Evolutionary conservation across 2,113 vertebrate genomes (phyloP).

Genomic region (pig (Sus scrofa)): DNA sequence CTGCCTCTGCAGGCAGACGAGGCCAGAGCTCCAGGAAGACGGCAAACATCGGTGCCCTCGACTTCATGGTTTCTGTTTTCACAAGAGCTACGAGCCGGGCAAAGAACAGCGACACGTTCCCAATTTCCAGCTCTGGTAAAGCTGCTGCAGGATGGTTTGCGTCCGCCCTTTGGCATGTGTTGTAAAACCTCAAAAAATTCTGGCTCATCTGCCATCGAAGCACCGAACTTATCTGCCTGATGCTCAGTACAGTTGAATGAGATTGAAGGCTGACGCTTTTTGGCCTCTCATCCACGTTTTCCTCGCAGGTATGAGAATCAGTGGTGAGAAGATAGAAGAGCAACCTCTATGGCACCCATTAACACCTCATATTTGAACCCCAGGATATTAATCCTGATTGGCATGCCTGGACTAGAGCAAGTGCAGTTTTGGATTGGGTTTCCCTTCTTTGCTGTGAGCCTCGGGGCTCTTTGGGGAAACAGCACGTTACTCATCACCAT

Average conservation of each 20-base stretch:
- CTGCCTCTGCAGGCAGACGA: not conserved
- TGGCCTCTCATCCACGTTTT: not conserved
- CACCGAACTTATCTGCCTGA: not conserved
- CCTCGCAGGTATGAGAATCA: not conserved
- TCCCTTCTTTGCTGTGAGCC: conserved; percentile 6
- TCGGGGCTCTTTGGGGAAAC: conserved; percentile 42
- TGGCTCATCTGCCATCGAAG: too few species aligned
- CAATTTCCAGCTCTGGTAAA: not conserved
- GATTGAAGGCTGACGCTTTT: not conserved
- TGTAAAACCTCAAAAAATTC: not conserved
- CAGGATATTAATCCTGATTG: conserved; percentile 4
- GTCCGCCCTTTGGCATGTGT: not conserved
- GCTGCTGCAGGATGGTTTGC: not conserved
- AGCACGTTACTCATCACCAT: conserved; percentile 29
- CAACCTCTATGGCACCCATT: not conserved
- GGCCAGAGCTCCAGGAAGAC: not conserved
- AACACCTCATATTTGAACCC: conserved; percentile 56
- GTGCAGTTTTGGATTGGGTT: conserved; percentile 9
- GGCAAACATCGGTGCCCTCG: not conserved
- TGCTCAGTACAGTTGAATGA: not conserved
- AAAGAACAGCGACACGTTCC: not conserved
- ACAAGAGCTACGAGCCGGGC: not conserved
- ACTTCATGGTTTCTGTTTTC: not conserved
- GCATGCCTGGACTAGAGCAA: conserved; percentile 49
- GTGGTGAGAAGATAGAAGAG: not conserved